phyloP scores from a whole-genome alignment of 2,797 vertebrate genomes.

The Podargus strigoides region DNA sequence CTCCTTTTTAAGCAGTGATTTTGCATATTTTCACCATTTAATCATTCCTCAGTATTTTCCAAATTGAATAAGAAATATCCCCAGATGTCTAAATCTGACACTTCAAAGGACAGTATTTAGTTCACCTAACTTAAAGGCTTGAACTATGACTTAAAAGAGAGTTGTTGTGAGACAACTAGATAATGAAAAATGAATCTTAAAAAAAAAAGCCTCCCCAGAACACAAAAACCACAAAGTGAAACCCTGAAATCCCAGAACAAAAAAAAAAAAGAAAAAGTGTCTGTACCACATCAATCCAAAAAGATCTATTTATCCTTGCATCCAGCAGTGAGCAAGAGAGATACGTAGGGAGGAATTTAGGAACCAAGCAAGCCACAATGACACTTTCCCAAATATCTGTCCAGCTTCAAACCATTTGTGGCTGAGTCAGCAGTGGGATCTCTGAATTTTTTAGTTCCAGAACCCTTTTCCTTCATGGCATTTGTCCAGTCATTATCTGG shows the following conservation, averaged over 20 bases:
- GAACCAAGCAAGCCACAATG: neutral
- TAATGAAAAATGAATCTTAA: conserved; percentile 14
- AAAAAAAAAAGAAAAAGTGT: neutral
- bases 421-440: neutral
- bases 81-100: neutral
- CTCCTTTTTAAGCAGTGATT: neutral
- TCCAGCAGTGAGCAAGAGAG: neutral
- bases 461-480: neutral
- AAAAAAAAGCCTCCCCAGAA: neutral
- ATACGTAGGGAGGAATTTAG: neutral
- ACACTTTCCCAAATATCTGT: neutral
- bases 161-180: neutral
- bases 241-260: neutral
- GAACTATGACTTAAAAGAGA: neutral
- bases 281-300: neutral
- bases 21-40: neutral
- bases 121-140: neutral
- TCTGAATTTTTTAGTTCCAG: neutral
- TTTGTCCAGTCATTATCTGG: neutral
- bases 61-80: neutral
- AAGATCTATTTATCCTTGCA: neutral
- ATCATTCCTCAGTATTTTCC: neutral
- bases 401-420: neutral
- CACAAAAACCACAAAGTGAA: neutral
- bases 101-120: neutral